Base-by-base conservation (phyloP, 2,113 vertebrate genomes). In the Pedetes capensis region DNA sequence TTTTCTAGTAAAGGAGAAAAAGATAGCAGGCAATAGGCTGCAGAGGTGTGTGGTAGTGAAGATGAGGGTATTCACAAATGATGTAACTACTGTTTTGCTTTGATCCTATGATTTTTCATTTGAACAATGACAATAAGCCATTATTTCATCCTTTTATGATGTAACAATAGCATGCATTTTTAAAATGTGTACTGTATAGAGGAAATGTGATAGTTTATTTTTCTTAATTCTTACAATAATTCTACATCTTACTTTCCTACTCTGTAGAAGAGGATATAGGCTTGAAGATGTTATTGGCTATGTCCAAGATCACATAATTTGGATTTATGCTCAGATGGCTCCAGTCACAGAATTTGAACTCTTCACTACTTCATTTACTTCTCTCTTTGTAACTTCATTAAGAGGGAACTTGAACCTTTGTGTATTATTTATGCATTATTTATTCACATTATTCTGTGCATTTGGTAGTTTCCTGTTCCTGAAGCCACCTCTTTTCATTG, bases 1-100 rank as follows among this genome's bases (percentile, higher is more conserved):
- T 93, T 68, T 85, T 85, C 53, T 51, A 66, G 20, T 81, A 49
- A 94, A 93, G 23, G 32, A 55, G 20, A 92, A 47, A 92, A 87
- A 80, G 84, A 61, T 94, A 76, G 59, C 9, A 64, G 49, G 1
- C 84, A 18, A 13, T 42, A 61, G 42, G 17, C 64, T 80, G 34
- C 39, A 57, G 74, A 64, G 14, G 39, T 88, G 23, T 9, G 34
- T 61, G 61, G 27, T 39, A 6, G 59, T 92, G 59, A 66, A 37
- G 71, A 49, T 59, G 84, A 84, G 29, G 18, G 23, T 87, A n/a
- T 76, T 90, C 27, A 74, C 9, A 32, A 91, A 81, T 59, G 22
- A 51, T 17, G 32, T 63, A 49, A 81, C 39, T 66, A 66, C 63
- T 42, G 10, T 84, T 87, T 94, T 20, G 61, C 59, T 94, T 89